phyloP scores from a whole-genome alignment of 2,888 invertebrate species.

The Nasonovia ribisnigri region DNA sequence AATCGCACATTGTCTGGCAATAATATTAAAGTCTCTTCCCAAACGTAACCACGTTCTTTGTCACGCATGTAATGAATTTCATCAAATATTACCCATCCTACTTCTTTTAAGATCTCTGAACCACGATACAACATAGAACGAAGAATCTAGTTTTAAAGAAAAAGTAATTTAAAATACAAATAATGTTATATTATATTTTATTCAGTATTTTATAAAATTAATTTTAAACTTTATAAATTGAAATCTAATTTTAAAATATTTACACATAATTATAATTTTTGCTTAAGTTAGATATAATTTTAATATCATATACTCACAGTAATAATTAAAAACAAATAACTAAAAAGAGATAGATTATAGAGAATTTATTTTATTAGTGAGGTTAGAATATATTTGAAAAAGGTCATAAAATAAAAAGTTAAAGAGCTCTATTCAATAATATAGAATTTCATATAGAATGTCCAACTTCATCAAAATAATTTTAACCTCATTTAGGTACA shows the following conservation, averaged over 20 bases:
- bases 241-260: background rate
- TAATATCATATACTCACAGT: background rate
- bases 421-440: background rate
- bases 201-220: background rate
- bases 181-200: background rate
- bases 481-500: background rate
- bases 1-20: slow-evolving; percentile 98
- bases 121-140: slow-evolving; percentile 98
- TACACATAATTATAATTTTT: background rate
- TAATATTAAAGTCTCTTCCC: slow-evolving; percentile 98
- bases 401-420: background rate
- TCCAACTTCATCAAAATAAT: background rate
- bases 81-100: slow-evolving; percentile 99
- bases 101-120: slow-evolving; percentile 98
- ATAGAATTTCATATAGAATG: background rate
- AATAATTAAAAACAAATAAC: background rate
- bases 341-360: background rate
- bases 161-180: background rate
- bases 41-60: slow-evolving; percentile 98
- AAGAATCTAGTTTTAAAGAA: slow-evolving; percentile 78
- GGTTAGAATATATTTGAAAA: background rate
- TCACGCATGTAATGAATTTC: slow-evolving; percentile 99
- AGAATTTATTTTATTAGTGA: background rate
- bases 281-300: background rate
- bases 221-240: background rate